Conservation (phyloP, 2,888 invertebrate species). For the Neoscelio sp. region DNA sequence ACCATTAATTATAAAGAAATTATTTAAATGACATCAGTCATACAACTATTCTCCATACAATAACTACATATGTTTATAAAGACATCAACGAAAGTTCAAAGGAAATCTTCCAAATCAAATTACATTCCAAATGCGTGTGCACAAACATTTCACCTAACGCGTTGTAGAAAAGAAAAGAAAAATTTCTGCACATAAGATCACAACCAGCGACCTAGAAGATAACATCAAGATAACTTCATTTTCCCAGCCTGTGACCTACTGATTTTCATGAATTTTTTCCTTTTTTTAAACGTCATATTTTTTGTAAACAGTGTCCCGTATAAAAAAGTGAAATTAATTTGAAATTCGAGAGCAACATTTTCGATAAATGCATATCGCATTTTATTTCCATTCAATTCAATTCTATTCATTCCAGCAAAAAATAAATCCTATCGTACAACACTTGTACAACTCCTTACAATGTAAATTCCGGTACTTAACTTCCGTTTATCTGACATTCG, state of each 20-base stretch:
- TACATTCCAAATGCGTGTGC: slow-evolving; percentile 28
- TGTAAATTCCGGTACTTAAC: background rate
- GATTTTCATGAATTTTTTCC: slow-evolving; percentile 27
- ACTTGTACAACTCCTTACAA: background rate
- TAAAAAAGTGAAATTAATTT: slow-evolving; percentile 22
- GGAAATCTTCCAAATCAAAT: slow-evolving; percentile 26
- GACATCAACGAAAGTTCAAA: slow-evolving; percentile 13
- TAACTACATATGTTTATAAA: too few relatives aligned
- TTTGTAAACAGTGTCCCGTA: background rate
- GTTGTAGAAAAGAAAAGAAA: slow-evolving; percentile 45
- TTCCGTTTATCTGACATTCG: background rate
- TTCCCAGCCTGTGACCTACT: slow-evolving; percentile 51
- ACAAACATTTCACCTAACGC: slow-evolving; percentile 31
- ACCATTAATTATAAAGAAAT: too few relatives aligned
- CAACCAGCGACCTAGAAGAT: slow-evolving; percentile 43
- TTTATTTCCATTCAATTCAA: too few relatives aligned
- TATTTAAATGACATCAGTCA: too few relatives aligned
- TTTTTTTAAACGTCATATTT: slow-evolving; percentile 2
- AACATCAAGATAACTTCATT: slow-evolving; percentile 55
- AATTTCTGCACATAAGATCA: slow-evolving; percentile 20
- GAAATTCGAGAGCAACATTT: too few relatives aligned
- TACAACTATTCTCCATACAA: too few relatives aligned
- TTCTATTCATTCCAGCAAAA: too few relatives aligned
- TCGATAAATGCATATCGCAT: too few relatives aligned
- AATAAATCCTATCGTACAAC: too few relatives aligned